Conservation (phyloP, 2,113 vertebrate species). For the Mirza zaza region DNA sequence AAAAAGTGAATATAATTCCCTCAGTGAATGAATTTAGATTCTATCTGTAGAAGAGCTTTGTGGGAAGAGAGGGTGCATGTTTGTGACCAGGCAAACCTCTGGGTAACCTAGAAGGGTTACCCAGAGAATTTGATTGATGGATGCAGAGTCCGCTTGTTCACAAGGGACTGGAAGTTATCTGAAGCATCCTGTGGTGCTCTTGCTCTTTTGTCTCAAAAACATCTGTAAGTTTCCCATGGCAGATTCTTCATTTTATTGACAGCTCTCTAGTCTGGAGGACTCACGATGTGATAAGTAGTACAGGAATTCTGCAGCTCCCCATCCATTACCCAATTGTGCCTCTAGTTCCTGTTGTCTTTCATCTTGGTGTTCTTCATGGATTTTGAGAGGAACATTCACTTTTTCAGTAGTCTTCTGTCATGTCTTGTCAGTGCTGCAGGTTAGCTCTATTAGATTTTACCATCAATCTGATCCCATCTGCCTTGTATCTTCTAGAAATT, state of each 20-base stretch:
- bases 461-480: background rate
- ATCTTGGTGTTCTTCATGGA: background rate
- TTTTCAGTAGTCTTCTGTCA: background rate
- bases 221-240: background rate
- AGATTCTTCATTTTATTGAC: background rate
- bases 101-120: too few relatives aligned
- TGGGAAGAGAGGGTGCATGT: background rate
- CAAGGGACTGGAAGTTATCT: background rate
- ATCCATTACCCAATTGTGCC: background rate
- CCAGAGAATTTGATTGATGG: background rate
- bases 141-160: background rate
- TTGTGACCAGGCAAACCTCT: background rate
- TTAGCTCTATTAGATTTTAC: background rate
- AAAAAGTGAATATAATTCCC: background rate
- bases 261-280: background rate
- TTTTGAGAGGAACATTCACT: background rate
- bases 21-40: background rate
- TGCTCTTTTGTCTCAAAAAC: background rate
- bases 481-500: constrained; percentile 25
- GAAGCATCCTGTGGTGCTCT: background rate
- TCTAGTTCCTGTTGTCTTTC: background rate
- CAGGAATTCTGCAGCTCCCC: background rate
- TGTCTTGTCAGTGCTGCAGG: background rate
- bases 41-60: background rate
- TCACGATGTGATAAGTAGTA: background rate